Conservation (phyloP, 1,140 invertebrate genomes). For the Dermatophagoides farinae region DNA sequence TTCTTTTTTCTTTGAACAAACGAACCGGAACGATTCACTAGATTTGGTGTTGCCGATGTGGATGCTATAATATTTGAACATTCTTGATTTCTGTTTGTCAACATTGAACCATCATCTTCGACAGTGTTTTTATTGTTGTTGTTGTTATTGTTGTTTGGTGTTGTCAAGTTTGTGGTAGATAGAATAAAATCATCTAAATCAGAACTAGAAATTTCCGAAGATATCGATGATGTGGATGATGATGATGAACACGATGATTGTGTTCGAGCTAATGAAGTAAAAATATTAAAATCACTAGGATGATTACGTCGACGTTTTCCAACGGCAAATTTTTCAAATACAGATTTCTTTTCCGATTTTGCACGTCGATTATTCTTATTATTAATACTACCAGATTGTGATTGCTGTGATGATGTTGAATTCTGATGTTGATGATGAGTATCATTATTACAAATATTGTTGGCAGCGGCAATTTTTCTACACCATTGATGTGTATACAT, state of each 20-base stretch:
- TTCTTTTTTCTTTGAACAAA: slow-evolving; percentile 6
- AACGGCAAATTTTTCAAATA: background rate
- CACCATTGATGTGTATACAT: slow-evolving; percentile 5
- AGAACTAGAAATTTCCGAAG: background rate
- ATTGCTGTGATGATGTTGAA: background rate
- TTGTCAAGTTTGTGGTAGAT: too few relatives aligned
- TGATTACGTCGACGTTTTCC: background rate
- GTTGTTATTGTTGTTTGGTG: background rate
- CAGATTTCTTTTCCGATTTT: slow-evolving; percentile 4
- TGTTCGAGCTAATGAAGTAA: background rate
- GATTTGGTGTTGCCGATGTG: background rate
- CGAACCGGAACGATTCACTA: background rate
- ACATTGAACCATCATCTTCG: background rate
- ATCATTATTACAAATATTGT: background rate
- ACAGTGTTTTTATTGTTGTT: background rate
- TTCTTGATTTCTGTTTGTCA: background rate
- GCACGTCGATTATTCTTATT: background rate
- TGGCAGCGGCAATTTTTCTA: background rate
- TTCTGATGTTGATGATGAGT: background rate
- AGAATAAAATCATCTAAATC: background rate
- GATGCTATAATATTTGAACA: background rate
- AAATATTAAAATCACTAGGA: background rate
- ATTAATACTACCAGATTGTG: background rate
- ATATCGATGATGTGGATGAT: background rate
- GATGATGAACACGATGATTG: background rate